Evolutionary conservation across 1,140 invertebrate species (phyloP).

Genomic region (Listronotus bonariensis): DNA sequence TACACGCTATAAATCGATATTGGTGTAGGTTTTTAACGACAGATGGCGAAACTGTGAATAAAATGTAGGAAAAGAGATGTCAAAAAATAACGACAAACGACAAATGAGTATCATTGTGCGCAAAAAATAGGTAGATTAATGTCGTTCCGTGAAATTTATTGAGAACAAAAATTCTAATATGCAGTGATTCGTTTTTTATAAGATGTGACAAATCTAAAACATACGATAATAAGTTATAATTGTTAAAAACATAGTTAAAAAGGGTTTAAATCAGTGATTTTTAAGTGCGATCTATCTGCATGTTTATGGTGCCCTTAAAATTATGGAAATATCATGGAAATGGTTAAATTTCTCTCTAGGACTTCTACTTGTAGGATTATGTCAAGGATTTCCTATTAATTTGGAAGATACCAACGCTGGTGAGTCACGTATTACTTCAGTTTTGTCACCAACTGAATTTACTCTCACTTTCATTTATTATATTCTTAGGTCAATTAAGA

Average conservation of each 20-base stretch:
- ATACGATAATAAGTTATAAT: constrained; percentile 5
- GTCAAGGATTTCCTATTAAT: constrained; percentile 52
- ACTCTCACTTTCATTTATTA: constrained; percentile 14
- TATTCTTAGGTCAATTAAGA: neutral
- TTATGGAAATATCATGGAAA: constrained; percentile 54
- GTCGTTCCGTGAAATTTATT: constrained; percentile 12
- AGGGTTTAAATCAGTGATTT: constrained; percentile 10
- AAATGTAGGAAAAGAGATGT: neutral
- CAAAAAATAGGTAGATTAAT: constrained; percentile 27
- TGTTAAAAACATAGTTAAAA: neutral
- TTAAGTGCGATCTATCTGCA: constrained; percentile 2
- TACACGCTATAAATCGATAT: too few relatives aligned
- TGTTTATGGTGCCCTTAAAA: constrained; percentile 36
- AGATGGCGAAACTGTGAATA: too few relatives aligned
- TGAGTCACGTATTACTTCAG: constrained; percentile 46
- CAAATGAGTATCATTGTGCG: constrained; percentile 18
- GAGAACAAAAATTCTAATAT: constrained; percentile 7
- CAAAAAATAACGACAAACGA: neutral
- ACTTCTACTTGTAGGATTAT: constrained; percentile 48
- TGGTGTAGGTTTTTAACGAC: too few relatives aligned
- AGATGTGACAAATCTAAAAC: constrained; percentile 31
- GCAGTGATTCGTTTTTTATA: constrained; percentile 16
- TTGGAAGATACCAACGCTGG: constrained; percentile 49
- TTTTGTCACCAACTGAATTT: constrained; percentile 44
- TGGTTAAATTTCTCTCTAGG: constrained; percentile 42